Percentiles rank a stretch among this genome's conserved stretches.
phyloP scores from a whole-genome alignment of 2,797 vertebrate species.

The Danio aesculapii region DNA sequence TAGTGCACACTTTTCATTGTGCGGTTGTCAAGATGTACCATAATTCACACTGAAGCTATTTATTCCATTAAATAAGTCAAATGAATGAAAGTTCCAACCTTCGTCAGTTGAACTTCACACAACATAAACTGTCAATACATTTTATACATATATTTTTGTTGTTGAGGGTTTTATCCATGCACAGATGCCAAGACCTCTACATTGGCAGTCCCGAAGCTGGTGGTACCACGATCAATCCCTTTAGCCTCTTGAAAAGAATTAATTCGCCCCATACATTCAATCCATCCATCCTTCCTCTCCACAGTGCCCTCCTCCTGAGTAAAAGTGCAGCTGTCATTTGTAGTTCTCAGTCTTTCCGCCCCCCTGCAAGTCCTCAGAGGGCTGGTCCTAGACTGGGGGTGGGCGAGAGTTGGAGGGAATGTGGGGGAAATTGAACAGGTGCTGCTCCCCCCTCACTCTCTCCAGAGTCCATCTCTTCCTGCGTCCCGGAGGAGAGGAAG shows the following conservation, averaged over 20 bases:
- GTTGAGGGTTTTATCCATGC: background rate
- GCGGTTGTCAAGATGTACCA: background rate
- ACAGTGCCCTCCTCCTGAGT: conserved; percentile 57
- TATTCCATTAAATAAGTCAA: background rate
- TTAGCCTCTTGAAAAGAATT: conserved; percentile 65
- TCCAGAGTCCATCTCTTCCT: conserved; percentile 24
- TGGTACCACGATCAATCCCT: conserved; percentile 13
- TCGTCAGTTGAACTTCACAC: too few relatives aligned
- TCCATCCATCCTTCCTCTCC: conserved; percentile 56
- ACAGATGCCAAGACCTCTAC: too few relatives aligned
- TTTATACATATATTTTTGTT: too few relatives aligned
- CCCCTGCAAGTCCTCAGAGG: conserved; percentile 1
- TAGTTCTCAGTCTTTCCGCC: conserved; percentile 59
- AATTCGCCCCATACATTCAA: conserved; percentile 40
- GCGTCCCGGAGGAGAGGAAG: conserved; percentile 24
- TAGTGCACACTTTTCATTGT: background rate
- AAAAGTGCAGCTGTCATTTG: conserved; percentile 75
- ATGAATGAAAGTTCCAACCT: background rate
- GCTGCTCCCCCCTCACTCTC: conserved; percentile 39
- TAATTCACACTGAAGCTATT: background rate
- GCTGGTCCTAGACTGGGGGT: background rate
- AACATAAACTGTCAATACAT: too few relatives aligned
- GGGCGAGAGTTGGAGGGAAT: conserved; percentile 33
- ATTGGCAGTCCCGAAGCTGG: too few relatives aligned
- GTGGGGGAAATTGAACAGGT: conserved; percentile 66